phyloP scores from a whole-genome alignment of 2,888 invertebrate genomes.

The Scaptomyza tumidula region DNA sequence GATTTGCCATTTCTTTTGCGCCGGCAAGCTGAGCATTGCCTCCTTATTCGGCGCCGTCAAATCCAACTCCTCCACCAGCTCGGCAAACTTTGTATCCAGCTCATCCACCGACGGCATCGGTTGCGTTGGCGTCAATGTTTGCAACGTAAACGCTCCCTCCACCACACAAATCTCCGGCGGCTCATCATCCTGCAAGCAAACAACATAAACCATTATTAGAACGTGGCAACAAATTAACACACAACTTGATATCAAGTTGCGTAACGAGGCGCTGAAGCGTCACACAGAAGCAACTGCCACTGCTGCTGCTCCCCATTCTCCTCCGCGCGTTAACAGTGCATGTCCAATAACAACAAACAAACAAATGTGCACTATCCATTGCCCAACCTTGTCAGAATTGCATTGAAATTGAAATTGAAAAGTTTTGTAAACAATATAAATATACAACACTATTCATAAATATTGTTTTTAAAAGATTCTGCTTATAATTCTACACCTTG shows the following conservation, averaged over 20 bases:
- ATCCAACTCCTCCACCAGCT: conserved; percentile 97
- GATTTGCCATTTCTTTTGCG: conserved; percentile 99
- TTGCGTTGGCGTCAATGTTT: conserved; percentile 95
- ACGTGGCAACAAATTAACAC: conserved; percentile 1
- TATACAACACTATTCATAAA: no score
- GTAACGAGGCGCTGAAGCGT: conserved; percentile 23
- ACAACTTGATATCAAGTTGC: not conserved
- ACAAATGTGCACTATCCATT: not conserved
- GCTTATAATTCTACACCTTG: not conserved
- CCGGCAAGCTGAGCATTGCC: conserved; percentile 96
- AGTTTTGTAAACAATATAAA: conserved; percentile 19
- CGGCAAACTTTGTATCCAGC: conserved; percentile 96
- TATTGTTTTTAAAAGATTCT: not conserved
- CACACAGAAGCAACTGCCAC: not conserved
- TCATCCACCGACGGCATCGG: conserved; percentile 97
- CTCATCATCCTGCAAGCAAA: conserved; percentile 91
- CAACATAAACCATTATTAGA: not conserved
- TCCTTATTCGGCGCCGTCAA: conserved; percentile 96
- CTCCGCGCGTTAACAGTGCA: conserved; percentile 66
- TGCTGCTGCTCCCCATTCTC: not conserved
- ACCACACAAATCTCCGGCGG: conserved; percentile 98
- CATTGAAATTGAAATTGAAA: conserved; percentile 40
- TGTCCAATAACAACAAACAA: conserved; percentile 65
- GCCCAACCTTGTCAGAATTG: conserved; percentile 42
- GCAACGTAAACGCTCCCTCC: conserved; percentile 93